A percentile compares a stretch with the other conserved stretches of the same genome.
These are phyloP conservation scores for Acyrthosiphon pisum DNA, from an alignment of 1,140 invertebrate species.

Conservation along the genomic window DNA sequence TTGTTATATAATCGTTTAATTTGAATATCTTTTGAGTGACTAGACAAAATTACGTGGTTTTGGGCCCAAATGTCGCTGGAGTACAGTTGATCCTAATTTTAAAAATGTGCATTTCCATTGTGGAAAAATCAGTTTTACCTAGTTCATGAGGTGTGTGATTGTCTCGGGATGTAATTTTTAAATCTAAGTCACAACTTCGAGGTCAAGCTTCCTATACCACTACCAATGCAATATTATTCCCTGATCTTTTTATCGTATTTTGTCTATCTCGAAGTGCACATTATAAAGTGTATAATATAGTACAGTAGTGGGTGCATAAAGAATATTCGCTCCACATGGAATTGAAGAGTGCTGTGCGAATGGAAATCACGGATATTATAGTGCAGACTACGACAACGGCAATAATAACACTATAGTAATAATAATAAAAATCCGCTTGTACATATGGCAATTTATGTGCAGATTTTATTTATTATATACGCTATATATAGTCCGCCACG, in stretches of 20 bases:
- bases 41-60: background rate
- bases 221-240: background rate
- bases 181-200: background rate
- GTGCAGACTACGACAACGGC: background rate
- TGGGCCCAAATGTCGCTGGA: background rate
- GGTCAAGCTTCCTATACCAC: background rate
- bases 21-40: background rate
- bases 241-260: background rate
- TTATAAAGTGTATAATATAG: background rate
- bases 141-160: background rate
- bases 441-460: background rate
- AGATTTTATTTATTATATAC: constrained; percentile 25
- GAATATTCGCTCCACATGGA: background rate
- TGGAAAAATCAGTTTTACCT: background rate
- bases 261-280: background rate
- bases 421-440: background rate
- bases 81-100: background rate
- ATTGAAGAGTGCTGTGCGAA: background rate
- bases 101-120: background rate
- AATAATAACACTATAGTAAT: background rate
- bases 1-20: background rate
- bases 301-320: background rate
- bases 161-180: background rate
- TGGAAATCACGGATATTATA: background rate
- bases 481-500: background rate